phyloP scores from a whole-genome alignment of 2,113 vertebrate genomes.

The Greenwoodochromis staneri region DNA sequence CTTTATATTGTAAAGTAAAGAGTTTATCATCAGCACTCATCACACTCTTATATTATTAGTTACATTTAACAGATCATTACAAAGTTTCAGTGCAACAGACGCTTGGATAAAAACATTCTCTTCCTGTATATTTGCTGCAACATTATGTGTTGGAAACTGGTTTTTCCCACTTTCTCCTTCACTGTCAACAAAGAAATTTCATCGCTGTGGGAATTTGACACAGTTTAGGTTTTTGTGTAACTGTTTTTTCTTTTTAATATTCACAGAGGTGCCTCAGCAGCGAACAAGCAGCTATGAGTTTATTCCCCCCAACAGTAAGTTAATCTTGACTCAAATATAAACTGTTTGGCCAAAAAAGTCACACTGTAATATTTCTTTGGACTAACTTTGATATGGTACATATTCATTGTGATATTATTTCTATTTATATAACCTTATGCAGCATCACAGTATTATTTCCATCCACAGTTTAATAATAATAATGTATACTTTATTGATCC shows the following conservation, averaged over 20 bases:
- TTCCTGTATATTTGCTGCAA: neutral
- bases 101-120: too few species aligned
- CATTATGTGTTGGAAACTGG: neutral
- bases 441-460: neutral
- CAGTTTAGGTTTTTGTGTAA: neutral
- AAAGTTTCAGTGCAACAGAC: too few species aligned
- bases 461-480: neutral
- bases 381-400: neutral
- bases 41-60: neutral
- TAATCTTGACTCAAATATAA: neutral
- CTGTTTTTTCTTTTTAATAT: neutral
- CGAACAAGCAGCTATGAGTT: fast-evolving
- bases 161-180: neutral
- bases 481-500: too few species aligned
- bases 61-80: too few species aligned
- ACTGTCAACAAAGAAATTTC: neutral
- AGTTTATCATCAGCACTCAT: too few species aligned
- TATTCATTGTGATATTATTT: neutral
- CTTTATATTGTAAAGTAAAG: neutral
- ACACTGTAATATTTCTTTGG: neutral
- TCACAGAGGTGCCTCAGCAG: neutral
- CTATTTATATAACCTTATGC: neutral
- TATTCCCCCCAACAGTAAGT: neutral
- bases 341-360: neutral
- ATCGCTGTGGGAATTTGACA: neutral